Conservation (phyloP, 2,797 vertebrate species). For the Sylvilagus floridanus region DNA sequence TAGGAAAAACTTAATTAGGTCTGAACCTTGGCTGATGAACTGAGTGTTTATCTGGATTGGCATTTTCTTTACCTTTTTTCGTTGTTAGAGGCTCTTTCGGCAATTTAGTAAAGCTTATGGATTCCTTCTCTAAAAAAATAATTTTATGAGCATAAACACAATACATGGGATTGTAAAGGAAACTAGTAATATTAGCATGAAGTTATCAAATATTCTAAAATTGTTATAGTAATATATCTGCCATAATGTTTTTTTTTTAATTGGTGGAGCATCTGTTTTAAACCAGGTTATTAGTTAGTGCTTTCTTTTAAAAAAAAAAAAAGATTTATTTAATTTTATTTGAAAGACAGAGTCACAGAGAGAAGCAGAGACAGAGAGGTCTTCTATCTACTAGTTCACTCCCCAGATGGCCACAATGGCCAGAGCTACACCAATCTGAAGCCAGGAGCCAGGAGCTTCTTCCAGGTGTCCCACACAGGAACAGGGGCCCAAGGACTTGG, state of each 20-base stretch:
- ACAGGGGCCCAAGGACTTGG: too few relatives aligned
- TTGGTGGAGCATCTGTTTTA: too few relatives aligned
- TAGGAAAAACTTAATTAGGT: not conserved
- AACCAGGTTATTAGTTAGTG: too few relatives aligned
- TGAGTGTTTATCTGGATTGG: not conserved
- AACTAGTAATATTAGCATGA: conserved; percentile 18
- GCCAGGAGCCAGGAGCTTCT: too few relatives aligned
- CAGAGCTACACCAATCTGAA: too few relatives aligned
- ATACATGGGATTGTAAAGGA: conserved; percentile 35
- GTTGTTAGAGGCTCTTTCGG: not conserved
- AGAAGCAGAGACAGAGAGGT: too few relatives aligned
- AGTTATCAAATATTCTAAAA: conserved; percentile 56
- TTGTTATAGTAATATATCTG: conserved; percentile 1
- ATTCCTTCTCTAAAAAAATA: not conserved
- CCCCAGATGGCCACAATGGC: too few relatives aligned
- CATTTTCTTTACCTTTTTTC: conserved; percentile 43
- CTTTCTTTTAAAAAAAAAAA: too few relatives aligned
- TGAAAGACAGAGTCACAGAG: too few relatives aligned
- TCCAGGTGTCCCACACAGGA: too few relatives aligned
- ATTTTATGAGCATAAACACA: conserved; percentile 46
- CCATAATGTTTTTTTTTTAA: conserved; percentile 5
- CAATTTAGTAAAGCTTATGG: conserved; percentile 34
- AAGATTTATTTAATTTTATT: too few relatives aligned
- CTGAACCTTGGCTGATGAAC: conserved; percentile 19
- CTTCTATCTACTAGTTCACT: too few relatives aligned